phyloP scores from a whole-genome alignment of 1,140 invertebrate species.

The Drosophila pectinifera region DNA sequence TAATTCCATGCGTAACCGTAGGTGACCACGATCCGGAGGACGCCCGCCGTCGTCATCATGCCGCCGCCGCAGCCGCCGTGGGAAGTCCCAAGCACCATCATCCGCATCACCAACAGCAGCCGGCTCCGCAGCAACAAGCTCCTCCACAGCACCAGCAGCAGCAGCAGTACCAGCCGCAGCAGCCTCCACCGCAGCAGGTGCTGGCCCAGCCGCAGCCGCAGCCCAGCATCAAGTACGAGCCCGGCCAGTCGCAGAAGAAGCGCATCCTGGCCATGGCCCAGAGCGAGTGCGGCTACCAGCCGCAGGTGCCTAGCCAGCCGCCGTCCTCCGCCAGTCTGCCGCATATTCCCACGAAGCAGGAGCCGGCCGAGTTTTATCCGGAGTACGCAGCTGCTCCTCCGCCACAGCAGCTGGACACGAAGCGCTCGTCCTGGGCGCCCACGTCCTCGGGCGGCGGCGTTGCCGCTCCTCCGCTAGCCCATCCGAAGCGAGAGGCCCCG shows the following conservation, averaged over 20 bases:
- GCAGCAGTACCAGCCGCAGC: slow-evolving; percentile 71
- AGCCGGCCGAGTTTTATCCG: slow-evolving; percentile 81
- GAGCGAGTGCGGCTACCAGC: slow-evolving; percentile 89
- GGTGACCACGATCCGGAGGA: slow-evolving; percentile 91
- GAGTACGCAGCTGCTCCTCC: slow-evolving; percentile 55
- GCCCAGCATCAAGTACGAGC: slow-evolving; percentile 84
- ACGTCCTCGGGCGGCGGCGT: slow-evolving; percentile 25
- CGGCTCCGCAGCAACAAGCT: slow-evolving; percentile 63
- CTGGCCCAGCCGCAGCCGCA: slow-evolving; percentile 54
- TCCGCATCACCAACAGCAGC: slow-evolving; percentile 63
- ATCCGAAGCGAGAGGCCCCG: slow-evolving; percentile 77
- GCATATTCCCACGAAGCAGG: slow-evolving; percentile 82
- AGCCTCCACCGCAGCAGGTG: slow-evolving; percentile 85
- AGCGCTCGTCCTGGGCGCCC: slow-evolving; percentile 78
- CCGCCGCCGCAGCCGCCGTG: slow-evolving; percentile 73
- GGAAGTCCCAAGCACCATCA: slow-evolving; percentile 85
- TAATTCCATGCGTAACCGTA: slow-evolving; percentile 93
- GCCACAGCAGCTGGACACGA: slow-evolving; percentile 68
- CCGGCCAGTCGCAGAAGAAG: slow-evolving; percentile 94
- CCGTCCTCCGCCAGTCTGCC: slow-evolving; percentile 63
- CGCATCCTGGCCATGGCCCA: slow-evolving; percentile 93
- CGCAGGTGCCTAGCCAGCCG: slow-evolving; percentile 80
- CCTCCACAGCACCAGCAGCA: slow-evolving; percentile 71
- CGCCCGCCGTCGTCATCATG: slow-evolving; percentile 86
- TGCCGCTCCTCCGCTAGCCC: slow-evolving; percentile 54